Evolutionary conservation across 23 tunicate species (phyloP), one percentile per base, ranked within the genome.

Genomic region (Halocynthia aurantium): DNA sequence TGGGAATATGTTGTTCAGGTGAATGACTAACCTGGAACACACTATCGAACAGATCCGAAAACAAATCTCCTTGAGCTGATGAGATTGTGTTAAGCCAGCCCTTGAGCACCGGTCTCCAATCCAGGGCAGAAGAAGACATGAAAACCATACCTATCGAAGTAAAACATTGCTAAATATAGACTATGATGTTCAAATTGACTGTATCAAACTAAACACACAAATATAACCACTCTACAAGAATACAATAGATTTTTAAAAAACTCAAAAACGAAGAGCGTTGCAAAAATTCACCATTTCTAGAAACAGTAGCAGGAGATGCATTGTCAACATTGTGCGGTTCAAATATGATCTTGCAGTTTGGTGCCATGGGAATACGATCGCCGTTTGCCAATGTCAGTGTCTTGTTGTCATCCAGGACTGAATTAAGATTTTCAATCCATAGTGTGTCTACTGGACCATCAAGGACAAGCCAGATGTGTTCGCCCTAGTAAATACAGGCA

Each of bases 301-400:
- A 89, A 52, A 89, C 95, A 22, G 95, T 89, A 51, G 95, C 95
- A n/a, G 95, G 95, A 10, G 95, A 89, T 11, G 95, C 95, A 58
- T 89, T 89, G 68, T 89, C 95, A 53, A 89, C 87, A 55, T 89
- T 89, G 66, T 89, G 88, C 6, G 95, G 95, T 67, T 89, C 95
- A 70, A 89, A 89, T 7, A 89, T 80, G 82, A 89, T 89, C 84
- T 89, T 83, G 67, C 88, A 78, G 84, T 81, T 89, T 10, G 95
- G 95, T 49, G 95, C 95, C 95, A 89, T 89, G 9, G 88, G 95
- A 51, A 89, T 89, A 40, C 95, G 84, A 73, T 89, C 95, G 21
- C 95, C 95, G 61, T 89, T 89, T 11, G 95, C 95, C 20, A 89
- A 78, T 7, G 95, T 89, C 61, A 89, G 78, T 12, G 95, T 89